phyloP scores from a whole-genome alignment of 30 jellyfish, hydroid and myxozoan species.

The Aurelia sp. region DNA sequence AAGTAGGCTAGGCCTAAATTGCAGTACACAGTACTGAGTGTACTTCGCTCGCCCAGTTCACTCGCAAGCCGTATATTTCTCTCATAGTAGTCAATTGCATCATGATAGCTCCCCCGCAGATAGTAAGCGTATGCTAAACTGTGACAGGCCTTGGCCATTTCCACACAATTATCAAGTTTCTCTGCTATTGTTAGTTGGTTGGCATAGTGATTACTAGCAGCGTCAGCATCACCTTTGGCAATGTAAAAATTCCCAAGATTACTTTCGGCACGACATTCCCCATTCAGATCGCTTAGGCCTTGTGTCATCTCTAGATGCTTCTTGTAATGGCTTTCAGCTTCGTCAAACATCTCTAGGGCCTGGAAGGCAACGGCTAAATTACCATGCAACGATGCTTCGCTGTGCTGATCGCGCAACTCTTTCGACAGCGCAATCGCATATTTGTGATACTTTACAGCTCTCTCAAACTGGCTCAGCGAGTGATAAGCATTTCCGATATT shows the following conservation, averaged over 20 bases:
- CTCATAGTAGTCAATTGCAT: constrained; percentile 84
- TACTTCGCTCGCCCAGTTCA: constrained; percentile 60
- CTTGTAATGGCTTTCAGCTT: constrained; percentile 85
- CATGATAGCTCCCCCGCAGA: constrained; percentile 46
- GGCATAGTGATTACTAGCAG: constrained; percentile 77
- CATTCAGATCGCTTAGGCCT: constrained; percentile 49
- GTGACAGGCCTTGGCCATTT: constrained; percentile 90
- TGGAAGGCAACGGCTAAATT: constrained; percentile 95
- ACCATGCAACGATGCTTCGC: constrained; percentile 91
- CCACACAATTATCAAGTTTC: constrained; percentile 58
- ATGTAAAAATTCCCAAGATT: constrained; percentile 89
- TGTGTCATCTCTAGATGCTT: constrained; percentile 74
- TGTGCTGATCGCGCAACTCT: constrained; percentile 72
- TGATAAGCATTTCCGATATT: constrained; percentile 97
- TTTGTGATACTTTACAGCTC: constrained; percentile 90
- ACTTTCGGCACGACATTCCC: constrained; percentile 95
- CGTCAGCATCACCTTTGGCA: constrained; percentile 43
- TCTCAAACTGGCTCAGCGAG: constrained; percentile 81
- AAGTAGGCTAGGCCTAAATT: constrained; percentile 90
- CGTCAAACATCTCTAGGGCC: constrained; percentile 77
- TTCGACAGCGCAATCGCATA: constrained; percentile 76
- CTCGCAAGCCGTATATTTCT: constrained; percentile 75
- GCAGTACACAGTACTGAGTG: constrained; percentile 75
- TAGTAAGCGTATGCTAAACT: constrained; percentile 84
- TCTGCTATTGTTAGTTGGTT: constrained; percentile 76